Conservation (phyloP, 1,140 invertebrate genomes). For the Drosophila triauraria region DNA sequence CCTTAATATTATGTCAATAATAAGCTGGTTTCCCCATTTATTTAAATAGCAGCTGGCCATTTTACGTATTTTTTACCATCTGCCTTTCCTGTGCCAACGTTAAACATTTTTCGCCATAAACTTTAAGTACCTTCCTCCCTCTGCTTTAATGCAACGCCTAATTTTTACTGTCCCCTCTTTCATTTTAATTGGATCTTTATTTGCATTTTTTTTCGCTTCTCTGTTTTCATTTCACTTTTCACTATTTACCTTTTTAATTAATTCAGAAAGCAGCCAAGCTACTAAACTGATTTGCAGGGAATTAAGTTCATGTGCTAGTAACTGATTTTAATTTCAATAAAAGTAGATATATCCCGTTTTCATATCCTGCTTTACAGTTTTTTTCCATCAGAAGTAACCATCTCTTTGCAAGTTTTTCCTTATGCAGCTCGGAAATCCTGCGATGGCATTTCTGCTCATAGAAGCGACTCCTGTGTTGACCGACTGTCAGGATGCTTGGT, state of each 20-base stretch:
- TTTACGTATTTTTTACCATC: neutral
- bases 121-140: slow-evolving; percentile 1
- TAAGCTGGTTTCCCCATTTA: neutral
- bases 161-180: neutral
- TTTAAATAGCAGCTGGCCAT: neutral
- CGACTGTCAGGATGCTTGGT: slow-evolving; percentile 55
- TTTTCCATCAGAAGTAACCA: neutral
- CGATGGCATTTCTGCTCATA: neutral
- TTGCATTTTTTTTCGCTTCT: neutral
- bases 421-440: neutral
- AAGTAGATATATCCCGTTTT: neutral
- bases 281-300: slow-evolving; percentile 6
- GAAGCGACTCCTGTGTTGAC: slow-evolving; percentile 46
- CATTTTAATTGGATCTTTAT: neutral
- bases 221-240: slow-evolving; percentile 9
- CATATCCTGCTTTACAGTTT: neutral
- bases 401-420: neutral
- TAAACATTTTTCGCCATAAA: neutral
- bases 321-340: slow-evolving; percentile 3
- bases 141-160: slow-evolving; percentile 6
- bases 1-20: neutral
- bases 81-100: neutral
- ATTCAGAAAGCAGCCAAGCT: slow-evolving; percentile 5
- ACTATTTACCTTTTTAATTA: slow-evolving; percentile 18
- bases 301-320: neutral